Conservation (phyloP, 1,140 invertebrate genomes). For the Nautilus pompilius region DNA sequence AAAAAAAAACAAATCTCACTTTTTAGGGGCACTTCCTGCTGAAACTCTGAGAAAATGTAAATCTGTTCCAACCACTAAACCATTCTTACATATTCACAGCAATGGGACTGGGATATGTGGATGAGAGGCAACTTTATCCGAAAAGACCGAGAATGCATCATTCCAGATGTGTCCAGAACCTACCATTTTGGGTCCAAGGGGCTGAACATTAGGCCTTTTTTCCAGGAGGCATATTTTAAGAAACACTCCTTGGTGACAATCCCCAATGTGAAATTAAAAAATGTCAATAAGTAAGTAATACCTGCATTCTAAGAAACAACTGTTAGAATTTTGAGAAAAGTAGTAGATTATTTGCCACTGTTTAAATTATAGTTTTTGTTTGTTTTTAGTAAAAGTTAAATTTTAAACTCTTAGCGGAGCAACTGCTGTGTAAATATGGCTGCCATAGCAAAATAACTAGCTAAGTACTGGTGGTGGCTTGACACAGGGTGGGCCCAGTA, state of each 20-base stretch:
- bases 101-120: conserved; percentile 75
- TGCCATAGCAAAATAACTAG: too few relatives aligned
- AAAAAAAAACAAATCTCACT: too few relatives aligned
- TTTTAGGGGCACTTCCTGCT: too few relatives aligned
- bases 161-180: conserved; percentile 68
- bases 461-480: too few relatives aligned
- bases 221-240: conserved; percentile 61
- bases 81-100: too few relatives aligned
- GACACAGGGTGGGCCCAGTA: too few relatives aligned
- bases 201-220: conserved; percentile 70
- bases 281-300: conserved; percentile 60
- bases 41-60: too few relatives aligned
- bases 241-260: conserved; percentile 64
- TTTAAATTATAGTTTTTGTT: neutral
- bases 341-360: neutral
- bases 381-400: neutral
- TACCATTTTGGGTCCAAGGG: conserved; percentile 69
- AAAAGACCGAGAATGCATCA: conserved; percentile 65
- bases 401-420: neutral
- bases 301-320: too few relatives aligned
- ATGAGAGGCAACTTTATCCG: conserved; percentile 63
- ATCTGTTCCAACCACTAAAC: too few relatives aligned
- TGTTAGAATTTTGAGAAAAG: too few relatives aligned
- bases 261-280: conserved; percentile 59
- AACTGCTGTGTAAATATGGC: neutral